These are phyloP conservation scores for Rallus limicola DNA, from an alignment of 2,113 vertebrate genomes.

Conservation along the genomic window DNA sequence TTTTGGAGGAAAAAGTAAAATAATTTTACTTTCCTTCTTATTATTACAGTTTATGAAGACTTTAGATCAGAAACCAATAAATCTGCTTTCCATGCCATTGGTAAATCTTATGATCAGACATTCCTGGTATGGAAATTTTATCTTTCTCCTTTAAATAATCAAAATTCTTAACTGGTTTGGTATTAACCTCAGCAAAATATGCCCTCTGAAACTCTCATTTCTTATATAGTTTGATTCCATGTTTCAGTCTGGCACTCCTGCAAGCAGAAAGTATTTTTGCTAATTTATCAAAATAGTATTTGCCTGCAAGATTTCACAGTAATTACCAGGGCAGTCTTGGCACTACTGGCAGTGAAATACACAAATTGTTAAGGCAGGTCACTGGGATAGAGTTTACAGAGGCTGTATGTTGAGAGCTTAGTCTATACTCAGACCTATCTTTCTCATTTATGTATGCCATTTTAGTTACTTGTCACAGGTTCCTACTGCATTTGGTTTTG, in stretches of 20 bases:
- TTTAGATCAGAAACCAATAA: background rate
- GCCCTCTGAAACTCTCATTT: background rate
- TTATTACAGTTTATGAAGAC: background rate
- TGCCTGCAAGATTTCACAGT: background rate
- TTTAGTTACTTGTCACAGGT: background rate
- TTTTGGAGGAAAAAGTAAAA: background rate
- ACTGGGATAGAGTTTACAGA: background rate
- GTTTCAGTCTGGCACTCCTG: background rate
- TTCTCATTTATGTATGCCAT: background rate
- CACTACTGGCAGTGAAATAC: background rate
- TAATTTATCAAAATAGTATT: constrained; percentile 11
- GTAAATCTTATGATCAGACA: background rate
- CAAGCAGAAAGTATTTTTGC: constrained; percentile 34
- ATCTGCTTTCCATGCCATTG: background rate
- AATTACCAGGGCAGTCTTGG: constrained; percentile 7
- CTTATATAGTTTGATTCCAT: background rate
- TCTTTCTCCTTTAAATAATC: background rate
- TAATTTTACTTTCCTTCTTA: background rate
- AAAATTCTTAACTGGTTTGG: background rate
- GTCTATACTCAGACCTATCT: background rate
- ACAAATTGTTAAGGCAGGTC: background rate
- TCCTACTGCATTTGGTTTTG: background rate
- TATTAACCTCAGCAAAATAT: background rate
- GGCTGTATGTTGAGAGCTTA: background rate
- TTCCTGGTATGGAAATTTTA: background rate